Base-by-base conservation (phyloP, 2,888 invertebrate species). In the Autographa gamma region DNA sequence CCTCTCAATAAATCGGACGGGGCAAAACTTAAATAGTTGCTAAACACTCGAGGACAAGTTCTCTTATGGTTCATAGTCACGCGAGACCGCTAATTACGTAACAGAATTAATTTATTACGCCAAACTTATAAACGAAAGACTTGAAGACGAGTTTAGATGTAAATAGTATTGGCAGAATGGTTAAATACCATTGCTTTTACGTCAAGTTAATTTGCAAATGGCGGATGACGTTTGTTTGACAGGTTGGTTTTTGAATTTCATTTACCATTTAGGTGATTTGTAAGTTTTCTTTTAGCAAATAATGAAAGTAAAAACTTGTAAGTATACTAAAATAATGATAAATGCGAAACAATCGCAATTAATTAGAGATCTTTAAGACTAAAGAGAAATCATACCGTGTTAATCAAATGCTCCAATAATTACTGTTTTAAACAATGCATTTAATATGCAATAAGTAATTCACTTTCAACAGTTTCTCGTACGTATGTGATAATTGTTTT, bases 81-180 rank as follows among this genome's bases (percentile, higher is more conserved):
- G 95, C 95, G 86, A 95, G 79, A 77, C 87, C 79, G 85, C 90
- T 94, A 95, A 94, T 94, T 93, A 93, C 92, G 91, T 92, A 92
- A 91, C 88, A 82, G 83, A 89, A 86, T 87, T 85, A 89, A 94
- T 93, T 93, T 94, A 93, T 93, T 89, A 83, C 76, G 54, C 67
- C 64, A 74, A 82, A 82, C 66, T 73, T 75, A 63, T 71, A 81
- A 79, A 82, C 41, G 70, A 73, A 82, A 74, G 74, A 60, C 66
- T 77, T 70, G 52, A 48, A 73, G 71, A 68, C 67, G 70, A 77
- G 68, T 80, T 76, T 67, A 69, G 74, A 72, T 75, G 74, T 78
- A 70, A 74, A 73, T 83, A 68, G 52, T 65, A 74, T 60, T 73
- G 75, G 71, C 66, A 60, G 74, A 70, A 76, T 74, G 60, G 38